Percentiles rank a stretch among this genome's conserved stretches.
phyloP scores from a whole-genome alignment of 2,113 vertebrate genomes.

The Heliornis fulica region DNA sequence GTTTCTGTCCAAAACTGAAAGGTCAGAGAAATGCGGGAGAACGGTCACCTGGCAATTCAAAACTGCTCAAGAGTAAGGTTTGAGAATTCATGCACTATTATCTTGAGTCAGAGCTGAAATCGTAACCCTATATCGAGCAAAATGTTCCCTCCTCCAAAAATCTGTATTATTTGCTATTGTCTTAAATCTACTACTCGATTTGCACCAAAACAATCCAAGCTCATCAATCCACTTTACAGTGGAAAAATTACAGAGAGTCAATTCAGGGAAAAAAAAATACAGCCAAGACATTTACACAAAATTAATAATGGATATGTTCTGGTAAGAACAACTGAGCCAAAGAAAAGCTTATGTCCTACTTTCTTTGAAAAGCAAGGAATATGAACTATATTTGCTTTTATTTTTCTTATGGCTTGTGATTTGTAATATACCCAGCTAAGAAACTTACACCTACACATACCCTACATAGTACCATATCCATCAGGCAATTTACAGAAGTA shows the following conservation, averaged over 20 bases:
- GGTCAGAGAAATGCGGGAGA: background rate
- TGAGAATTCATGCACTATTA: background rate
- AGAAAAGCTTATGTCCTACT: background rate
- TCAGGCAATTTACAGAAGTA: background rate
- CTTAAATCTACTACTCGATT: background rate
- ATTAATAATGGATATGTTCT: background rate
- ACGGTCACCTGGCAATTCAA: background rate
- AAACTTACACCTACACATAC: background rate
- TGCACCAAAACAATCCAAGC: background rate
- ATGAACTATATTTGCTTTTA: background rate
- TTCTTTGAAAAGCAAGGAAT: background rate
- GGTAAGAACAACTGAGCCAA: background rate
- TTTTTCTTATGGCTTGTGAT: background rate
- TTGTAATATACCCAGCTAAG: background rate
- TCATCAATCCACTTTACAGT: background rate
- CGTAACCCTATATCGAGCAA: background rate
- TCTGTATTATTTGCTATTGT: background rate
- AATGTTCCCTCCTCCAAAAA: background rate
- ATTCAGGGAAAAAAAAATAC: accelerated
- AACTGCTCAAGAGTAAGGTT: background rate
- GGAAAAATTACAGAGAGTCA: background rate
- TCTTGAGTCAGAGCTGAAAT: background rate
- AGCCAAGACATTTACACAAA: background rate
- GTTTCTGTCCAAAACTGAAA: background rate
- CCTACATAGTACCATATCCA: background rate